A percentile compares a stretch with the other conserved stretches of the same genome.
Conservation (phyloP, 2,888 invertebrate genomes). For the Watsonalla binaria region DNA sequence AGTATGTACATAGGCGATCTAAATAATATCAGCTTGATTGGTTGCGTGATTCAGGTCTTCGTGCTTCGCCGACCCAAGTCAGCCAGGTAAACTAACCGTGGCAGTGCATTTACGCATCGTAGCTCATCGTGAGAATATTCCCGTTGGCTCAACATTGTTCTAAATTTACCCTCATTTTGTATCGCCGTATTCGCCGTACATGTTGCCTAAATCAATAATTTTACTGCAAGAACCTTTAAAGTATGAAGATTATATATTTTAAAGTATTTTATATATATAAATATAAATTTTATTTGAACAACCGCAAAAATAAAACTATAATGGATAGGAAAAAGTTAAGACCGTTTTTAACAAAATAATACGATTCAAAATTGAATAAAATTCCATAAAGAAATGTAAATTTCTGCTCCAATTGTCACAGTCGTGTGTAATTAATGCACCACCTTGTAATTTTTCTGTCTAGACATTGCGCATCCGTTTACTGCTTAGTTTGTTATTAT, state of each 20-base stretch:
- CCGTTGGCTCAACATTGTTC: constrained; percentile 57
- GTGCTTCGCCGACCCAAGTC: constrained; percentile 41
- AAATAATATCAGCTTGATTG: constrained; percentile 18
- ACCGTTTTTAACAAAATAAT: not conserved
- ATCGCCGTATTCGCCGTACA: constrained; percentile 20
- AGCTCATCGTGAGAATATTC: constrained; percentile 67
- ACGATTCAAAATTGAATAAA: constrained; percentile 10
- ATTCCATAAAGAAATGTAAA: constrained; percentile 13
- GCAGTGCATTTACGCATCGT: constrained; percentile 61
- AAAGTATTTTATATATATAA: no score
- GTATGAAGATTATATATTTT: not conserved
- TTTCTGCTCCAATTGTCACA: constrained; percentile 49
- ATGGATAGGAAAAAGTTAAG: no score
- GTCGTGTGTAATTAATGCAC: constrained; percentile 48
- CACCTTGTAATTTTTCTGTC: constrained; percentile 54
- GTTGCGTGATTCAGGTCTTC: constrained; percentile 50
- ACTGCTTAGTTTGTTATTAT: constrained; percentile 31
- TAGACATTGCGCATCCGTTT: constrained; percentile 42
- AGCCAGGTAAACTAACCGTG: constrained; percentile 61
- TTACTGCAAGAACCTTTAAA: not conserved
- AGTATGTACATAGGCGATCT: constrained; percentile 1
- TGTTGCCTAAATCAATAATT: constrained; percentile 6
- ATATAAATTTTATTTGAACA: no score
- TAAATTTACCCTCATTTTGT: constrained; percentile 49
- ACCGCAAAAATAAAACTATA: not conserved